Conservation (phyloP, 2,888 invertebrate species). For the Clusia tigrina region DNA sequence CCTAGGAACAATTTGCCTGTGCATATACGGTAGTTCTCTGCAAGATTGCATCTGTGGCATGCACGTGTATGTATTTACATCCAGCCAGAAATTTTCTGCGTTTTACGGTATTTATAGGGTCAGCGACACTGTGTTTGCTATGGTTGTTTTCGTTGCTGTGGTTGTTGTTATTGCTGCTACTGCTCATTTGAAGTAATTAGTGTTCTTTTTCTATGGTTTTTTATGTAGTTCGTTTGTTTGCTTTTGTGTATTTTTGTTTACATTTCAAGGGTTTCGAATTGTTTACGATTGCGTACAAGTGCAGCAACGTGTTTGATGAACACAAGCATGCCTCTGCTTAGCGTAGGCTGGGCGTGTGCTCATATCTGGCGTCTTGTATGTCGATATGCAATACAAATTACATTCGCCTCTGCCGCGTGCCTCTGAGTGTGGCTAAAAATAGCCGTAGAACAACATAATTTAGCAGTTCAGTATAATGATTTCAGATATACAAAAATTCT, state of each 20-base stretch:
- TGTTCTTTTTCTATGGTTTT: slow-evolving; percentile 9
- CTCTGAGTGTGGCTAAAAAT: neutral
- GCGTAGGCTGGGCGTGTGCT: neutral
- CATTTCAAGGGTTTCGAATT: slow-evolving; percentile 8
- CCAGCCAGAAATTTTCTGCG: neutral
- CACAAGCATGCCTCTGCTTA: too few relatives aligned
- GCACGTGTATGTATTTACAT: neutral
- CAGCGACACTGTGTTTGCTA: neutral
- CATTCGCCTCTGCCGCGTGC: neutral
- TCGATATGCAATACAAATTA: neutral
- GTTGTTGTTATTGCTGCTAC: slow-evolving; percentile 33
- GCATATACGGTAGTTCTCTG: neutral
- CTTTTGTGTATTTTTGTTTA: slow-evolving; percentile 11
- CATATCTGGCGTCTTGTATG: neutral
- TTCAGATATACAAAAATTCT: too few relatives aligned
- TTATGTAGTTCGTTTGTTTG: neutral
- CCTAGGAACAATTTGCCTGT: too few relatives aligned
- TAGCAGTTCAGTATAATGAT: too few relatives aligned
- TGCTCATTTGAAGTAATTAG: slow-evolving; percentile 11
- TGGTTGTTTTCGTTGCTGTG: neutral
- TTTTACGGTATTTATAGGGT: neutral
- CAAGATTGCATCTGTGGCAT: neutral
- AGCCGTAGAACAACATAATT: too few relatives aligned
- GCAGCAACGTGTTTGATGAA: too few relatives aligned
- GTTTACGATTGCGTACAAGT: neutral